Conservation (phyloP, 2,888 invertebrate species). For the Lottia scabra region DNA sequence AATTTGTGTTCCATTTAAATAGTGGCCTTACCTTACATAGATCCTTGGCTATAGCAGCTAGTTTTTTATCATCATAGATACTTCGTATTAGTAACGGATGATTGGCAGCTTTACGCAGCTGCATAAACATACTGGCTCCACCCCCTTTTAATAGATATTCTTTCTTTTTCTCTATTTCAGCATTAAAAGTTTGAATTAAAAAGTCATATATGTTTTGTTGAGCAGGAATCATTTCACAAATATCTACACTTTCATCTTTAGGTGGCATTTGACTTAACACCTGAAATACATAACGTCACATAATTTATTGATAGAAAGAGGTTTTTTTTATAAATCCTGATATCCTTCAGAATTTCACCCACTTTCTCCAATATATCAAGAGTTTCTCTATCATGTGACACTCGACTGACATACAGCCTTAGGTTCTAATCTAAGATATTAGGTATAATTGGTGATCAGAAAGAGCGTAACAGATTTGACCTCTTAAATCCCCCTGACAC, state of each 20-base stretch:
- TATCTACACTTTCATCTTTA: conserved; percentile 81
- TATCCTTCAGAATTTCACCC: no score
- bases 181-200: conserved; percentile 73
- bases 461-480: no score
- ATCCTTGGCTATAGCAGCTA: conserved; percentile 77
- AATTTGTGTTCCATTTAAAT: no score
- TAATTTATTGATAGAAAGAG: no score
- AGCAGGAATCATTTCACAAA: conserved; percentile 77
- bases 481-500: no score
- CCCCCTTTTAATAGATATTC: conserved; percentile 25
- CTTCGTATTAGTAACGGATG: conserved; percentile 88
- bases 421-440: no score
- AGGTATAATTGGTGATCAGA: no score
- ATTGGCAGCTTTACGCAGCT: conserved; percentile 92
- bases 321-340: no score
- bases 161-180: conserved; percentile 33
- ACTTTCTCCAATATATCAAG: no score
- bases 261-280: conserved; percentile 79
- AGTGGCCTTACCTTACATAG: conserved; percentile 51
- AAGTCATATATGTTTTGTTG: conserved; percentile 83
- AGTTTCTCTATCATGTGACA: no score
- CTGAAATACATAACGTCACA: conserved; percentile 37
- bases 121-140: conserved; percentile 75
- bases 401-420: no score
- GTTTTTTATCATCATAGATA: conserved; percentile 75